A percentile compares a stretch with the other conserved stretches of the same genome.
These are phyloP conservation scores for Ornithoptera alexandrae DNA, from an alignment of 2,888 invertebrate species.

Conservation along the genomic window DNA sequence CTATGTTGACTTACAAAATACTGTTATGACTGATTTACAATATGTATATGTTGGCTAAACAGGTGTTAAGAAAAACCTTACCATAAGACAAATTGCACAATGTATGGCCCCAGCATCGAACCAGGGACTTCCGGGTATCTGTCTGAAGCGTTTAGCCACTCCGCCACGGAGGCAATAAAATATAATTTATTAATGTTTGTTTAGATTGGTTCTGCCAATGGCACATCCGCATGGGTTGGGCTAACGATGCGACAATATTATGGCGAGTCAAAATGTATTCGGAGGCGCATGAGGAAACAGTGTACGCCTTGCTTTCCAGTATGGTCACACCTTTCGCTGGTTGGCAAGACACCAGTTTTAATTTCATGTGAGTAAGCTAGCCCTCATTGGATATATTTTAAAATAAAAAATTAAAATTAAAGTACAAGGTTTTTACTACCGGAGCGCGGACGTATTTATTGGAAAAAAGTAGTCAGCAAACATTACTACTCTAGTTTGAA, in stretches of 20 bases:
- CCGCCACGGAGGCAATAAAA: background rate
- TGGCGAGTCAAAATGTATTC: conserved; percentile 82
- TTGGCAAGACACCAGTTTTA: conserved; percentile 79
- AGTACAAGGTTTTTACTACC: background rate
- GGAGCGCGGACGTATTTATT: no score
- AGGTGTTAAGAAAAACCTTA: no score
- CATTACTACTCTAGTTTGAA: no score
- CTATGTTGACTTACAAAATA: no score
- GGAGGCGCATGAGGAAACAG: conserved; percentile 71
- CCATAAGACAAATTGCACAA: no score
- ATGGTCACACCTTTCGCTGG: conserved; percentile 79
- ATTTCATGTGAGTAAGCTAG: conserved; percentile 63
- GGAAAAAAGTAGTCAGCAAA: no score
- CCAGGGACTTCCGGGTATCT: no score
- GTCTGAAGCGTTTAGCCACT: no score
- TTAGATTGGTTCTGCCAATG: conserved; percentile 77
- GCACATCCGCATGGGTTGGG: conserved; percentile 85
- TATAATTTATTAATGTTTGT: background rate
- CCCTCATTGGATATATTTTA: background rate
- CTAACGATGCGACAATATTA: conserved; percentile 81
- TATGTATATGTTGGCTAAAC: no score
- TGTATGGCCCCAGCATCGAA: no score
- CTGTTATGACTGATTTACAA: no score
- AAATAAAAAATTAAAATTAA: background rate
- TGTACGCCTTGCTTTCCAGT: conserved; percentile 72